Base-by-base conservation (phyloP, 2,797 vertebrate species). In the Synaphobranchus kaupii region DNA sequence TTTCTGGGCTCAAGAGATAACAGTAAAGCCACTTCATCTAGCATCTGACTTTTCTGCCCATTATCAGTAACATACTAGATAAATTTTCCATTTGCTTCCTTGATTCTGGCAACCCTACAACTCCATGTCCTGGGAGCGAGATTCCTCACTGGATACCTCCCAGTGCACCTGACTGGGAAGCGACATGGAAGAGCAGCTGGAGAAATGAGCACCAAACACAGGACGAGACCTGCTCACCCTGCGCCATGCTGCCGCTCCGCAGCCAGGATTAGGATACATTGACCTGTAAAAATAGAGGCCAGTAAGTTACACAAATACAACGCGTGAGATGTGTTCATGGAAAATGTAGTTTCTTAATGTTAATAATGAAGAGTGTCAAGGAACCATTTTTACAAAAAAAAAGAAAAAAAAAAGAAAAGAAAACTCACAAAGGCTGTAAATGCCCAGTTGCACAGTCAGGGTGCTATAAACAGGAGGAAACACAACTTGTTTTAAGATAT, bases 191-290 rank as follows among this genome's bases (percentile, higher is more conserved):
- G 0, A 12, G n/a, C 58, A 47, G 8, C 15, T 9, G 22, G 5
- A 25, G 39, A 80, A 48, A 80, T 78, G 39, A 48, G 34, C 39
- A 22, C 28, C 28, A 73, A 34, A 15, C 28, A 13, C 8, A 76
- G 34, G 15, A 76, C 13, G 34, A 44, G 58, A 34, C 2, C 17
- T 22, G 15, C 90, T 92, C 87, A 94, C 94, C 94, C 91, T 90
- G 92, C 89, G 93, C 93, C 94, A 95, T 95, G 89, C 92, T 93
- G 87, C 88, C 89, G 50, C 84, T 73, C 47, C 66, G 83, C 86
- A 87, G 87, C 86, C 88, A 66, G 63, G 88, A 85, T 83, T 58
- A 56, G 31, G 80, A 89, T 44, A 50, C 47, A 25, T 22, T 84
- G 63, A 91, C 91, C 92, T 92, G 89, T 17, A 83, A 68, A 22